Percentiles rank a stretch among this genome's conserved stretches.
Conservation (phyloP, 2,888 invertebrate species). For the Adineta ricciae region DNA sequence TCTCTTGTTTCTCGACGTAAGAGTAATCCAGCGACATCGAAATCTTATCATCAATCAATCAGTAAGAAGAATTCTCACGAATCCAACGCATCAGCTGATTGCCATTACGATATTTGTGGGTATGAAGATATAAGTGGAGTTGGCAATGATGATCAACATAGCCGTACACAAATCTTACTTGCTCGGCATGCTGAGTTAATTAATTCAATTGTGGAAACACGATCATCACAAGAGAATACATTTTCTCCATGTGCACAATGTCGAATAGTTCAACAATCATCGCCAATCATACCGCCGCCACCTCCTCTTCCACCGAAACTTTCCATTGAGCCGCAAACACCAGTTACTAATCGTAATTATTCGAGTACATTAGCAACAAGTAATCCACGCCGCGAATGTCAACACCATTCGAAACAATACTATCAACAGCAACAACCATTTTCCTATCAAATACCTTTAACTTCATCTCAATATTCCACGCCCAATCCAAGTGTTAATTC, state of each 20-base stretch:
- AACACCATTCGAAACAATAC: not conserved
- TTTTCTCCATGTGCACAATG: no score
- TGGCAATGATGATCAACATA: not conserved
- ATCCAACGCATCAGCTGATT: not conserved
- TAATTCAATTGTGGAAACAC: not conserved
- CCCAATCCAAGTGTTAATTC: not conserved
- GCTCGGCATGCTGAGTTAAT: constrained; percentile 11
- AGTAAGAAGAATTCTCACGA: not conserved
- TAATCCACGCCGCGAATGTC: constrained; percentile 12
- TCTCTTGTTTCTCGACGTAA: not conserved
- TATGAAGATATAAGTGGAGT: not conserved
- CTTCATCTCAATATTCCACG: not conserved
- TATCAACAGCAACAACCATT: not conserved
- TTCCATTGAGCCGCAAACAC: not conserved
- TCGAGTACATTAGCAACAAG: constrained; percentile 9
- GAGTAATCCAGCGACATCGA: not conserved
- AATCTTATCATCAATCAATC: not conserved
- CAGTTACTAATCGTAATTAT: not conserved
- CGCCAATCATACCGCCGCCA: not conserved
- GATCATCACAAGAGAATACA: not conserved
- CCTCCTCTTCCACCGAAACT: not conserved
- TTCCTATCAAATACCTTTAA: not conserved
- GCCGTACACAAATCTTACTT: not conserved
- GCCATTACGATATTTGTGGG: not conserved
- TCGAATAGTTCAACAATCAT: not conserved